A percentile compares a stretch with the other conserved stretches of the same genome.
phyloP scores from a whole-genome alignment of 2,888 invertebrate genomes.

The Leptopilina syphax region DNA sequence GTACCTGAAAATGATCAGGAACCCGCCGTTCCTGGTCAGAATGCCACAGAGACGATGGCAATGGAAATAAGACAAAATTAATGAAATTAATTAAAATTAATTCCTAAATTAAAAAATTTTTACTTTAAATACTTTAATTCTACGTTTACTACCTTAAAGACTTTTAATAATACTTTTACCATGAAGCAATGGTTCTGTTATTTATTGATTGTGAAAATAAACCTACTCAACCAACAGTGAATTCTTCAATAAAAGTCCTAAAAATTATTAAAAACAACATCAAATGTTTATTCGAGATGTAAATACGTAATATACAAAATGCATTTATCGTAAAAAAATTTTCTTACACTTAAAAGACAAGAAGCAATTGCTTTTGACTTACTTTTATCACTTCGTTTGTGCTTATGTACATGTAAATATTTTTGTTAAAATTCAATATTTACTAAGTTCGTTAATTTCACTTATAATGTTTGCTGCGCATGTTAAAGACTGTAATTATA shows the following conservation, averaged over 20 bases:
- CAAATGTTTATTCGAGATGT: slow-evolving; percentile 14
- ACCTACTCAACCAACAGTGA: slow-evolving; percentile 33
- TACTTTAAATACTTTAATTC: background rate
- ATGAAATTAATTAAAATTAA: slow-evolving; percentile 80
- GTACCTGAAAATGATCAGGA: slow-evolving; percentile 62
- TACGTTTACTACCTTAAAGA: too few relatives aligned
- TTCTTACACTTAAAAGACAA: background rate
- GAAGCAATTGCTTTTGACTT: slow-evolving; percentile 58
- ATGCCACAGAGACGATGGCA: slow-evolving; percentile 68
- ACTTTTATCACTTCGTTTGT: slow-evolving; percentile 66
- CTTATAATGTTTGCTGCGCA: slow-evolving; percentile 45
- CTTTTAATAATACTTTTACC: slow-evolving; percentile 49
- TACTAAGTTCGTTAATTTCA: slow-evolving; percentile 49
- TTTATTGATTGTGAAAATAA: slow-evolving; percentile 54
- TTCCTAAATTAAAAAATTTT: background rate
- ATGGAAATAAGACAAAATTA: slow-evolving; percentile 72
- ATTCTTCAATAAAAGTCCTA: background rate
- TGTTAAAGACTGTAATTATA: slow-evolving; percentile 44
- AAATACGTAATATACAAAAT: slow-evolving; percentile 30
- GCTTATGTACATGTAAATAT: slow-evolving; percentile 68
- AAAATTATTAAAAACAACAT: background rate
- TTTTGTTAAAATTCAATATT: slow-evolving; percentile 59
- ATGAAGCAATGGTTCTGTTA: too few relatives aligned
- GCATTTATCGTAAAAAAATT: slow-evolving; percentile 16
- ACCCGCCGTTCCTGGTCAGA: slow-evolving; percentile 64